Evolutionary conservation across 2,888 invertebrate genomes (phyloP), one percentile per base, ranked within the genome.

Genomic region (Dasysyrphus albostriatus): DNA sequence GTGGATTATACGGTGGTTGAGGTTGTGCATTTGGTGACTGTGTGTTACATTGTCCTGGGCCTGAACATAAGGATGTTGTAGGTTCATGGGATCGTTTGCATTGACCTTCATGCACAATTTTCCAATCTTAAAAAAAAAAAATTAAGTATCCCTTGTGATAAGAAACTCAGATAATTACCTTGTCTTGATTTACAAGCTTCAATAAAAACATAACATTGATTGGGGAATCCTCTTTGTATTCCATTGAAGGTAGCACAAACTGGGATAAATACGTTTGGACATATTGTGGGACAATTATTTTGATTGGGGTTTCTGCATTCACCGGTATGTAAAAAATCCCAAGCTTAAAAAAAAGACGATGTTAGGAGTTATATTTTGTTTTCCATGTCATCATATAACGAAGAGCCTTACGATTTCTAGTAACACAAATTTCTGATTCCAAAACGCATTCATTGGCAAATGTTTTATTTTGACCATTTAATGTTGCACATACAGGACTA

Each of bases 401-500:
- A n/a, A 12, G 5, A 5, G 47, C 3, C 82, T 72, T 79, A 87
- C 87, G 10, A 24, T 65, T 67, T 54, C 67, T 54, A 3, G 72
- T 70, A 4, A 10, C 0, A 34, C 87, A 87, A 14, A 78, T 78
- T 65, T 87, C 87, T 2, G 54, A 12, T 12, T 87, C 78, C 51
- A 87, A 29, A 1, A 75, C 5, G 9, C 87, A 87, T 54, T 87
- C 87, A 19, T 87, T 87, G 39, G 5, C 24, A 7, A 87, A 87
- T 0, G 87, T 78, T 44, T 49, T 70, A 6, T 65, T 82, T 32
- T 82, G 39, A 9, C 82, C 87, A 16, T 87, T 58, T 5, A 74
- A 79, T 24, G 78, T 72, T 12, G 87, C 87, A 34, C 87, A 87
- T n/a, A 87, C 10, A 2, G 87, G 87, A 19, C 87, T 82, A 59